Evolutionary conservation across 2,797 vertebrate genomes (phyloP), one percentile per base, ranked within the genome.

Genomic region (Sebastes trivittatus): DNA sequence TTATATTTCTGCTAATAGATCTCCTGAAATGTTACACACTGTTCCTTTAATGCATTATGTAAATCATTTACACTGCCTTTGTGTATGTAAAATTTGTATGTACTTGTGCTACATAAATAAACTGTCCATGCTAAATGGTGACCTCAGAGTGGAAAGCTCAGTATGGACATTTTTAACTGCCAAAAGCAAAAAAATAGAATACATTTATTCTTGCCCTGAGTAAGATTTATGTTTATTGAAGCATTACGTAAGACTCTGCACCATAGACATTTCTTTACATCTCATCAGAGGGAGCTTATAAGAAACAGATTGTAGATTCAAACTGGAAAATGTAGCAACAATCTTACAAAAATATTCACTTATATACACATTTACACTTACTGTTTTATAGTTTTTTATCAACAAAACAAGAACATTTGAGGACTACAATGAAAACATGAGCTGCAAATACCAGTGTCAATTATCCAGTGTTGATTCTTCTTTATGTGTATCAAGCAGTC

Each of bases 401-500:
- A n/a, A 72, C 59, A 80, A 77, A 77, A 82, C 34, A 72, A 71
- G 16, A 54, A 74, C 29, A 80, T 64, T 34, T 61, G 20, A 74
- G 27, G 2, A 11, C 49, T 34, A 32, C n/a, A 76, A 72, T 68
- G 18, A 29, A 72, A 67, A 6, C 32, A 74, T 22, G 1, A 73
- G 59, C n/a, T 65, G 32, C 23, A 83, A 72, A 85, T 34, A 75
- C 16, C 63, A 74, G 72, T 72, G 76, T 56, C 13, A 25, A 68
- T 46, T 46, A 18, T 46, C 42, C 30, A 86, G 14, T 68, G 46
- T 73, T 42, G 18, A 70, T 62, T 77, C 16, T 62, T 63, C 2
- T 65, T 29, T 6, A 7, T 14, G 32, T 7, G 25, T 11, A 6
- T 96, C 94, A 98, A 22, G 97, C 97, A 0, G 97, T 97, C 97